These are phyloP conservation scores for Aphyosemion australe DNA, from an alignment of 2,113 vertebrate species.

Conservation along the genomic window DNA sequence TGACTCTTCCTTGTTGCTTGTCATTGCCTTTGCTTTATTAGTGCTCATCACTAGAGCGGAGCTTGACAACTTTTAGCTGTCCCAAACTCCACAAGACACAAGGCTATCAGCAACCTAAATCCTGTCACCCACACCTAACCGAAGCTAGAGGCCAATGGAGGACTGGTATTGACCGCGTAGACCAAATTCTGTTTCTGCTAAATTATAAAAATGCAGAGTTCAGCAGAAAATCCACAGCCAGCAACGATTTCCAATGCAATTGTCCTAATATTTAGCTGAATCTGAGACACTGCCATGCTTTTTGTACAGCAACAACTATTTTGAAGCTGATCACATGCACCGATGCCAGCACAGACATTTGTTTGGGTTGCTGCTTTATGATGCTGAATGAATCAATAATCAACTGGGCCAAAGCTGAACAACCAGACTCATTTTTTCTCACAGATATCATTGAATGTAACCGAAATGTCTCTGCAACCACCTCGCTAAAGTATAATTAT, in stretches of 20 bases:
- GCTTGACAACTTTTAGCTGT: constrained; percentile 12
- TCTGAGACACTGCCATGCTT: constrained; percentile 6
- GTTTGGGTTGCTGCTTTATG: constrained; percentile 39
- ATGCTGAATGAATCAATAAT: constrained; percentile 55
- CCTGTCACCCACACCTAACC: background rate
- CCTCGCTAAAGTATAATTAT: constrained; percentile 10
- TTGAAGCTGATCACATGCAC: constrained; percentile 39
- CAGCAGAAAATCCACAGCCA: background rate
- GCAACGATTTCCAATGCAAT: constrained; percentile 14
- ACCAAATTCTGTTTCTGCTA: constrained; percentile 6
- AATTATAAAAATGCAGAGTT: constrained; percentile 2
- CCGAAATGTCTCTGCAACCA: constrained; percentile 18
- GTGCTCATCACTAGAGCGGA: constrained; percentile 3
- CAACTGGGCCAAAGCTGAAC: constrained; percentile 31
- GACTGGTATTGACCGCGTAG: background rate
- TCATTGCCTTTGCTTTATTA: constrained; percentile 26
- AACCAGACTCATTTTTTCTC: constrained; percentile 30
- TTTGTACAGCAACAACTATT: constrained; percentile 7
- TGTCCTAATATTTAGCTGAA: constrained; percentile 1
- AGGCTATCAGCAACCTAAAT: background rate
- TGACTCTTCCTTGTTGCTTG: constrained; percentile 19
- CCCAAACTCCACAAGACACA: constrained; percentile 2
- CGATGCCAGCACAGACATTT: constrained; percentile 35
- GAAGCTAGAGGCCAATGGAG: background rate
- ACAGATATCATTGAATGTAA: constrained; percentile 20